Conservation (phyloP, 2,888 invertebrate genomes). For the Eristalis pertinax region DNA sequence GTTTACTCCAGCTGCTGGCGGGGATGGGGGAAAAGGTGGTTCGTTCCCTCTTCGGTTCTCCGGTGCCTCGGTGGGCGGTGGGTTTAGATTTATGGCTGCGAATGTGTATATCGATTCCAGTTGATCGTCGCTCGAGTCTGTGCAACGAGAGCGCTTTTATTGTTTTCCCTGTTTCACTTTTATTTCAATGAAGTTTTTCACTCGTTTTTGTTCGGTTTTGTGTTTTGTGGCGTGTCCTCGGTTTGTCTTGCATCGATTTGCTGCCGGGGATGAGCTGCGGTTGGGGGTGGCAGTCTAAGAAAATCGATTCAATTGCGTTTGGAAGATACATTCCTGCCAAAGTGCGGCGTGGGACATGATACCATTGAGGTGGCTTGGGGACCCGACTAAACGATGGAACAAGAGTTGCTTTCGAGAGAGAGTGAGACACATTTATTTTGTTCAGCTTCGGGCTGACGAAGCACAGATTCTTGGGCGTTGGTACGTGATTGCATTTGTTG, state of each 20-base stretch:
- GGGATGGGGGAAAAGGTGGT: too few species aligned
- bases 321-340: too few species aligned
- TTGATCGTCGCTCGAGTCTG: constrained; percentile 61
- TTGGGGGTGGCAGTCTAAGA: constrained; percentile 6
- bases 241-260: constrained; percentile 27
- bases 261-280: background rate
- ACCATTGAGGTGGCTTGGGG: too few species aligned
- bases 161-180: constrained; percentile 45
- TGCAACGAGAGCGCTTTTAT: constrained; percentile 29
- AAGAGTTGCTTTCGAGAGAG: too few species aligned
- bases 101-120: constrained; percentile 67
- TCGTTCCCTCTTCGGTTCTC: too few species aligned
- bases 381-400: too few species aligned
- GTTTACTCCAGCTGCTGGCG: background rate
- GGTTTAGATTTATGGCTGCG: constrained; percentile 58
- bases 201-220: constrained; percentile 13
- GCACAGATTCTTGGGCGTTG: too few species aligned
- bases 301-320: constrained; percentile 15
- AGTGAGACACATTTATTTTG: too few species aligned
- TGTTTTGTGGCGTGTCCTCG: constrained; percentile 23
- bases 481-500: too few species aligned
- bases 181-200: constrained; percentile 45
- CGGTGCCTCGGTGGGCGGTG: constrained; percentile 16
- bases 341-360: too few species aligned
- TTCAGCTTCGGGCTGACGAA: too few species aligned